A percentile compares a stretch with the other conserved stretches of the same genome.
phyloP scores from a whole-genome alignment of 1,140 invertebrate species.

The Papilio helenus region DNA sequence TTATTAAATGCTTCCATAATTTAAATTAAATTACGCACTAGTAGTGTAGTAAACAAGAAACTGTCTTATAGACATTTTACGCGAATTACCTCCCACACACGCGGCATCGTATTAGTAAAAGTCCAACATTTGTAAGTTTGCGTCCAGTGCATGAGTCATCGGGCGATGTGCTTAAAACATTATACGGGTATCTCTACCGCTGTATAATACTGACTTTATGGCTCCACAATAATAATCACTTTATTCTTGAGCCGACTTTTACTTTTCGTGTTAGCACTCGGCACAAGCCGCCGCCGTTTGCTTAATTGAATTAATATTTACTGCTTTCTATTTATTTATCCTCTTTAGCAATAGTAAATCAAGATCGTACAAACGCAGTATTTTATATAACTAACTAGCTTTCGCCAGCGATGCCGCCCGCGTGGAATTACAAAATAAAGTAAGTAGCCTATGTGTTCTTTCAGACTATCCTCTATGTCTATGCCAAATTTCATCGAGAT shows the following conservation, averaged over 20 bases:
- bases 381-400: no score
- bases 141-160: not conserved
- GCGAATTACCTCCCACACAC: not conserved
- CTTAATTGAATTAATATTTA: constrained; percentile 17
- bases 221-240: constrained; percentile 3
- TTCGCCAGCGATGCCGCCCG: no score
- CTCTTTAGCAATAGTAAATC: not conserved
- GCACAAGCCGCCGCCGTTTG: not conserved
- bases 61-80: not conserved
- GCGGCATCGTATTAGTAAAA: not conserved
- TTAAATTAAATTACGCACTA: no score
- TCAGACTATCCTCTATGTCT: no score
- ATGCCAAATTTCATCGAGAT: no score
- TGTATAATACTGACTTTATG: constrained; percentile 10
- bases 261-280: constrained; percentile 1
- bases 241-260: not conserved
- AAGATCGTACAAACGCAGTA: not conserved
- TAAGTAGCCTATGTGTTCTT: no score
- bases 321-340: constrained; percentile 10
- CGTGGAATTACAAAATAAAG: no score
- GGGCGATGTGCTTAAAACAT: not conserved
- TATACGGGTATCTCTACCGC: not conserved
- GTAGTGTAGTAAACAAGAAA: no score
- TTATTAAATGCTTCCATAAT: no score
- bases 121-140: not conserved